Conservation (phyloP, 1,140 invertebrate species). For the Ditylenchus dipsaci region DNA sequence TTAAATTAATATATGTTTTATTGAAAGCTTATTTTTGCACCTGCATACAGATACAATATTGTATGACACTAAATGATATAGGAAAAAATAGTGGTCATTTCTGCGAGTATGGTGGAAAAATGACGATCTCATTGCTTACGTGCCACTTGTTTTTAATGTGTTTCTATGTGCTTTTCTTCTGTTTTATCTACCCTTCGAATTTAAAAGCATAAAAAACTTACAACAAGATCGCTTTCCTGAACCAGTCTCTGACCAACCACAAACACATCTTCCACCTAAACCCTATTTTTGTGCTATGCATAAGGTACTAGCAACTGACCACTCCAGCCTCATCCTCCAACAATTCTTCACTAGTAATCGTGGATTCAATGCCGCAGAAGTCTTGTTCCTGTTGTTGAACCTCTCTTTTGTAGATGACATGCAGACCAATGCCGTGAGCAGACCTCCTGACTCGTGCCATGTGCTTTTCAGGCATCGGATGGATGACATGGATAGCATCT, state of each 20-base stretch:
- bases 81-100: too few relatives aligned
- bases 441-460: slow-evolving; percentile 42
- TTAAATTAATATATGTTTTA: too few relatives aligned
- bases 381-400: slow-evolving; percentile 33
- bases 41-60: too few relatives aligned
- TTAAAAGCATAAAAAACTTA: slow-evolving; percentile 8
- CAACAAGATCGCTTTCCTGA: slow-evolving; percentile 51
- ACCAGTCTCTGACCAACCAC: slow-evolving; percentile 49
- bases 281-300: not conserved
- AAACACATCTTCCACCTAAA: slow-evolving; percentile 50
- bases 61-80: too few relatives aligned
- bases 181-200: too few relatives aligned
- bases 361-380: slow-evolving; percentile 56
- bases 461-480: slow-evolving; percentile 54
- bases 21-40: too few relatives aligned
- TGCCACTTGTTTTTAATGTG: too few relatives aligned
- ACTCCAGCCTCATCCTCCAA: slow-evolving; percentile 55
- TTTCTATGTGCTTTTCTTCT: too few relatives aligned
- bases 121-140: too few relatives aligned
- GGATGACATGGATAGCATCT: slow-evolving; percentile 47
- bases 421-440: slow-evolving; percentile 39
- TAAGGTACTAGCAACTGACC: slow-evolving; percentile 8
- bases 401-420: slow-evolving; percentile 55
- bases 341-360: slow-evolving; percentile 52
- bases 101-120: too few relatives aligned